Base-by-base conservation (phyloP, 2,888 invertebrate species). In the Lacanobia wlatinum region DNA sequence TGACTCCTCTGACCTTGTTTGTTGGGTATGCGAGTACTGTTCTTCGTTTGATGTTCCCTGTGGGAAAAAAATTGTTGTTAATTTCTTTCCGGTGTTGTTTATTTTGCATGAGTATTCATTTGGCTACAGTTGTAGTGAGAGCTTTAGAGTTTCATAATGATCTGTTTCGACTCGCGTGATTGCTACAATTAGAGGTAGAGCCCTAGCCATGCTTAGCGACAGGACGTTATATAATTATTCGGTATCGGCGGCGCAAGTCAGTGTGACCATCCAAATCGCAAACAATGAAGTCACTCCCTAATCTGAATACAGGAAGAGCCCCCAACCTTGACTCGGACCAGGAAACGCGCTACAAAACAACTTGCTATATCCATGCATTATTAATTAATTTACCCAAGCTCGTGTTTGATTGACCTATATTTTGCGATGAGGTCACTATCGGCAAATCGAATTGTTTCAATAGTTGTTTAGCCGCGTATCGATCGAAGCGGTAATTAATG, bases 251-350 rank as follows among this genome's bases (percentile, higher is more conserved):
- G 14, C 23, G 21, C 34, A 14, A 71, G 23, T 43, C 73, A 46
- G 43, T 58, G 58, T 60, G 66, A 52, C 48, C 21, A 40, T 59
- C 53, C 56, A 50, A 68, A 73, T 83, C 53, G 64, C 64, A 79
- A 67, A 80, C 67, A 83, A 79, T 83, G 64, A 65, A 74, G 65
- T 71, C 62, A 69, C 34, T 73, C 68, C 77, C 61, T 67, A 67
- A 77, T 83, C 71, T 62, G 21, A 72, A 76, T 46, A 82, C 82
- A 69, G 85, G 80, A 85, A 85, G 66, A 66, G 58, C 53, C 69
- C 62, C 28, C 58, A 60, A 64, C 84, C 67, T 78, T 80, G 63
- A 68, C 76, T 48, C 48, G 28, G 62, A 83, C 82, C 72, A 73
- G 86, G 86, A 86, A 84, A 56, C 65, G 34, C 38, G 69, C 34